Evolutionary conservation across 37 sponge, comb jelly and placozoan species (phyloP).

Genomic region (Oopsacas minuta): DNA sequence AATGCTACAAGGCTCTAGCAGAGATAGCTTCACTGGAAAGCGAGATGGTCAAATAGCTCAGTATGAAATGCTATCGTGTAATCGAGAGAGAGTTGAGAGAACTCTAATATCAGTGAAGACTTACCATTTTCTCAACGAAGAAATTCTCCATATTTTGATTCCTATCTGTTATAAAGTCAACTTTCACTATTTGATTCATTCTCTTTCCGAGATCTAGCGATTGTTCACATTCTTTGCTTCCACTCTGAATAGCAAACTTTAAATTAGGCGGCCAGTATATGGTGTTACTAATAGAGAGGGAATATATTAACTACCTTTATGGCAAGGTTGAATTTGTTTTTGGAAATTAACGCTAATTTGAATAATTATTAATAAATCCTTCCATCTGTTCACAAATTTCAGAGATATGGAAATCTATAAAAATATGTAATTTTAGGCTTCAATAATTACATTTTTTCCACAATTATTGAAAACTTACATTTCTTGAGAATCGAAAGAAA

Average conservation of each 20-base stretch:
- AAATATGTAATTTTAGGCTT: too few relatives aligned
- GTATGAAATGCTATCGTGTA: not conserved
- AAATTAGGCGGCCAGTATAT: not conserved
- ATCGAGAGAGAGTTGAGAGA: too few relatives aligned
- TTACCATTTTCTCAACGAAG: constrained; percentile 16
- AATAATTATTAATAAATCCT: too few relatives aligned
- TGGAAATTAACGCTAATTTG: too few relatives aligned
- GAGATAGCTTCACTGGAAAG: not conserved
- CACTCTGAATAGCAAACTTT: not conserved
- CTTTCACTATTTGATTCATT: constrained; percentile 9
- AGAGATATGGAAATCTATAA: too few relatives aligned
- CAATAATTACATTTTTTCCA: not conserved
- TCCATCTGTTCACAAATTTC: too few relatives aligned
- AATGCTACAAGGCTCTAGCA: not conserved
- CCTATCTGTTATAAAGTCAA: not conserved
- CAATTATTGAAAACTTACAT: not conserved
- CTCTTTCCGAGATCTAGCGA: not conserved
- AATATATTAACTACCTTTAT: not conserved
- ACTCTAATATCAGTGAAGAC: not conserved
- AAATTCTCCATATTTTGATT: constrained; percentile 20
- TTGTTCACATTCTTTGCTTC: not conserved
- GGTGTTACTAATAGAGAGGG: not conserved
- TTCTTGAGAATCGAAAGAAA: constrained; percentile 17
- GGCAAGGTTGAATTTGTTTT: too few relatives aligned
- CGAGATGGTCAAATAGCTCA: too few relatives aligned